Conservation (phyloP, 1,140 invertebrate genomes). For the Lerema accius region DNA sequence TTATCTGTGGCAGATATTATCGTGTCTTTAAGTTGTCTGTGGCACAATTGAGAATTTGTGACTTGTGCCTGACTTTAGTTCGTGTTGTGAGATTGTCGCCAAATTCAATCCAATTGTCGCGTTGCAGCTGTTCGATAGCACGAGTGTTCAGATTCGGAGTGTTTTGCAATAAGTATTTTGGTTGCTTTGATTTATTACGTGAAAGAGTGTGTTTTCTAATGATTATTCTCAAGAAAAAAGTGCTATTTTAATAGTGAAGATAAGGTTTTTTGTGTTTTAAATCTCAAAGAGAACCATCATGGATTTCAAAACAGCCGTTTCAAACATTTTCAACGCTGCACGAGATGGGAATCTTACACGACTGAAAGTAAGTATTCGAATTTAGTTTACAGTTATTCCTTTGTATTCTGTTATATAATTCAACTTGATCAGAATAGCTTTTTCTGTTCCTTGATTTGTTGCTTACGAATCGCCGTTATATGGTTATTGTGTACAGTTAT, state of each 20-base stretch:
- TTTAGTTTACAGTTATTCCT: conserved; percentile 18
- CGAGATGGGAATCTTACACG: conserved; percentile 76
- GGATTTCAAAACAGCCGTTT: conserved; percentile 81
- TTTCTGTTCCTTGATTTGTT: background rate
- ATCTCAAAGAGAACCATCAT: conserved; percentile 72
- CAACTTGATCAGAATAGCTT: background rate
- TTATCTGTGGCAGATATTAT: no score
- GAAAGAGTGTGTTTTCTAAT: conserved; percentile 69
- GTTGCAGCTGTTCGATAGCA: conserved; percentile 64
- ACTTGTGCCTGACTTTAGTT: conserved; percentile 23
- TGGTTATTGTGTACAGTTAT: conserved; percentile 36
- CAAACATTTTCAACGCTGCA: conserved; percentile 69
- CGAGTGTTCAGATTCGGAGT: conserved; percentile 66
- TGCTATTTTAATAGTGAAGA: conserved; percentile 71
- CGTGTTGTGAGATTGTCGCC: conserved; percentile 42
- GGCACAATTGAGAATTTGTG: conserved; percentile 31
- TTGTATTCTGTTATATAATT: background rate
- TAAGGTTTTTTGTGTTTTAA: conserved; percentile 59
- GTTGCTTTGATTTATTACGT: conserved; percentile 66
- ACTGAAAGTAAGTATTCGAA: conserved; percentile 70
- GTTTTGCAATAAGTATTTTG: conserved; percentile 74
- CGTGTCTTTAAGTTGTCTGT: no score
- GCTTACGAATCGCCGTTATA: conserved; percentile 32
- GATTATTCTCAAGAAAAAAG: conserved; percentile 74
- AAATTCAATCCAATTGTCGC: conserved; percentile 54